phyloP scores from a whole-genome alignment of 2,113 vertebrate species.

The Oreotrochilus melanogaster region DNA sequence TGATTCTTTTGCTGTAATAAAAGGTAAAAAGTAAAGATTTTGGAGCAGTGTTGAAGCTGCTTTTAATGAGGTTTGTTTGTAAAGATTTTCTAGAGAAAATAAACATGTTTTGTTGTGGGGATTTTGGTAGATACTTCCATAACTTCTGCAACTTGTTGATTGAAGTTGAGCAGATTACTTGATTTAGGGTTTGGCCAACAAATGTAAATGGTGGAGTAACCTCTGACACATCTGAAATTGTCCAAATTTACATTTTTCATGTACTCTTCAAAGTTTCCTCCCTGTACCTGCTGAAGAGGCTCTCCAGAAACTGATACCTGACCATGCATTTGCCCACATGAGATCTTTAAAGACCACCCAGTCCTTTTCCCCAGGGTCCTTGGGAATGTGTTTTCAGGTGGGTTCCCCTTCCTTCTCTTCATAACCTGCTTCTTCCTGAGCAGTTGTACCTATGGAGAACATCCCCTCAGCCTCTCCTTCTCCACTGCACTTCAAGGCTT shows the following conservation, averaged over 20 bases:
- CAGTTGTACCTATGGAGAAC: accelerated
- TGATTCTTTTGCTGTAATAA: not conserved
- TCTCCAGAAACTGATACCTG: not conserved
- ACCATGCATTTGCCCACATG: not conserved
- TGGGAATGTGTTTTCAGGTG: not conserved
- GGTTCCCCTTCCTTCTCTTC: not conserved
- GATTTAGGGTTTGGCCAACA: not conserved
- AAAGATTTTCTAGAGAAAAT: not conserved
- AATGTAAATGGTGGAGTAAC: not conserved
- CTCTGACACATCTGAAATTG: not conserved
- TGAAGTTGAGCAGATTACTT: not conserved
- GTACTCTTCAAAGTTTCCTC: not conserved
- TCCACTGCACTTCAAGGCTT: not conserved
- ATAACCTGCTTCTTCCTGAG: not conserved
- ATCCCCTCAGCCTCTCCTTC: not conserved
- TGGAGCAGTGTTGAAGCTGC: not conserved
- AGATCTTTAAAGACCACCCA: not conserved
- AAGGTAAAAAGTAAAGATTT: not conserved
- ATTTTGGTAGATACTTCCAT: accelerated
- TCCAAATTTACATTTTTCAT: not conserved
- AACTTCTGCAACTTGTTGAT: not conserved
- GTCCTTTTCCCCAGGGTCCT: not conserved
- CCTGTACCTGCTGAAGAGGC: not conserved
- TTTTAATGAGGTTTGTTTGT: not conserved
- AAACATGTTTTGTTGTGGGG: not conserved